These are phyloP conservation scores for Philonicus albiceps DNA, from an alignment of 2,888 invertebrate genomes.

Conservation along the genomic window DNA sequence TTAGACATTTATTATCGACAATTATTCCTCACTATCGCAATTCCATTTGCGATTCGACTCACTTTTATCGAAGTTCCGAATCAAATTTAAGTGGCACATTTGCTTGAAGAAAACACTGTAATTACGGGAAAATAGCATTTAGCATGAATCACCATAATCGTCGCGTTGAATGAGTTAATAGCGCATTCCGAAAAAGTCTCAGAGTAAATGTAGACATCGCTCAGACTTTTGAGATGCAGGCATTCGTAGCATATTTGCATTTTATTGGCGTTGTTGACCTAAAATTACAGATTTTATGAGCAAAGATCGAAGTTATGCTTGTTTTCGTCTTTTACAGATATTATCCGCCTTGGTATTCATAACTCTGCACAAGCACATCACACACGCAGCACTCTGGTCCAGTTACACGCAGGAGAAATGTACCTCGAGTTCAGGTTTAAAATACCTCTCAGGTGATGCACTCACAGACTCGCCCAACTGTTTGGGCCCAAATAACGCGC, in stretches of 20 bases:
- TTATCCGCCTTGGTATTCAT: slow-evolving; percentile 58
- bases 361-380: slow-evolving; percentile 55
- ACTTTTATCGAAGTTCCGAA: background rate
- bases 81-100: background rate
- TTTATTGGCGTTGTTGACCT: background rate
- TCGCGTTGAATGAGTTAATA: background rate
- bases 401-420: slow-evolving; percentile 64
- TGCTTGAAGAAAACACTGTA: background rate
- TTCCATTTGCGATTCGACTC: background rate
- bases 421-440: slow-evolving; percentile 72
- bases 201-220: background rate
- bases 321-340: slow-evolving; percentile 53
- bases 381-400: slow-evolving; percentile 59
- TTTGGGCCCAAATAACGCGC: slow-evolving; percentile 81
- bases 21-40: background rate
- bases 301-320: background rate
- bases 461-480: slow-evolving; percentile 79
- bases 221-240: background rate
- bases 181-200: background rate
- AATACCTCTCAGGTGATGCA: slow-evolving; percentile 90
- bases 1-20: background rate
- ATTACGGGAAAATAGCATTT: background rate
- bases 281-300: background rate
- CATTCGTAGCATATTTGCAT: background rate
- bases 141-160: background rate